These are phyloP conservation scores for Carterocephalus palaemon DNA, from an alignment of 2,888 invertebrate genomes.

Conservation along the genomic window DNA sequence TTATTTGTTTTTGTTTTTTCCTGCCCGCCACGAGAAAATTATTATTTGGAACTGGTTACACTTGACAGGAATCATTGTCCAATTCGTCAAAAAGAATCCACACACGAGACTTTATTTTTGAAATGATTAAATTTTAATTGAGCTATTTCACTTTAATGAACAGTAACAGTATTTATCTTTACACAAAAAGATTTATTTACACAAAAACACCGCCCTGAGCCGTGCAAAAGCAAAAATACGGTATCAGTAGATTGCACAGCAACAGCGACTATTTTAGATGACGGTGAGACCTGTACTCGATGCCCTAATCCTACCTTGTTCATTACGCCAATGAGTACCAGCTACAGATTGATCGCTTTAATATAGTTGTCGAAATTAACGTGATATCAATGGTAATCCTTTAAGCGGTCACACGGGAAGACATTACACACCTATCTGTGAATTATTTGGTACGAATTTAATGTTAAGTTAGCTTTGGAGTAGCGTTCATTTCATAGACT, in stretches of 20 bases:
- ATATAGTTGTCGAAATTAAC: slow-evolving; percentile 39
- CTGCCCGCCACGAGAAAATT: no score
- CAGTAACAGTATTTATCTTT: background rate
- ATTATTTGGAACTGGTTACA: no score
- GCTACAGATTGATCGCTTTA: slow-evolving; percentile 56
- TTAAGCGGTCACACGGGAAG: slow-evolving; percentile 17
- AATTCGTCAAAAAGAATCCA: background rate
- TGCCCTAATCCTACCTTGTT: slow-evolving; percentile 63
- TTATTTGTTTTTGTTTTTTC: no score
- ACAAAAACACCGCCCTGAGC: background rate
- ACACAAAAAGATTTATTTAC: background rate
- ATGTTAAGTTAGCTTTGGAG: slow-evolving; percentile 22
- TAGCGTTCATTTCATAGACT: slow-evolving; percentile 1
- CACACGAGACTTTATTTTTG: background rate
- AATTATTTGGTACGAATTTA: slow-evolving; percentile 24
- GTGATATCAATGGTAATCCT: slow-evolving; percentile 19
- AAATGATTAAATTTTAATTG: background rate
- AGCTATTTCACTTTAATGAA: background rate
- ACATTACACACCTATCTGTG: slow-evolving; percentile 14
- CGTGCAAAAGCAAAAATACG: background rate
- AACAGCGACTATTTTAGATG: background rate
- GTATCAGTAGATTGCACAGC: no score
- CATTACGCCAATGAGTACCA: slow-evolving; percentile 62
- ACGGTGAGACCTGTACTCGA: slow-evolving; percentile 34
- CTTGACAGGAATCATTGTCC: no score